Evolutionary conservation across 1,140 invertebrate species (phyloP), one percentile per base, ranked within the genome.

Genomic region (Brachionus rotundiformis): DNA sequence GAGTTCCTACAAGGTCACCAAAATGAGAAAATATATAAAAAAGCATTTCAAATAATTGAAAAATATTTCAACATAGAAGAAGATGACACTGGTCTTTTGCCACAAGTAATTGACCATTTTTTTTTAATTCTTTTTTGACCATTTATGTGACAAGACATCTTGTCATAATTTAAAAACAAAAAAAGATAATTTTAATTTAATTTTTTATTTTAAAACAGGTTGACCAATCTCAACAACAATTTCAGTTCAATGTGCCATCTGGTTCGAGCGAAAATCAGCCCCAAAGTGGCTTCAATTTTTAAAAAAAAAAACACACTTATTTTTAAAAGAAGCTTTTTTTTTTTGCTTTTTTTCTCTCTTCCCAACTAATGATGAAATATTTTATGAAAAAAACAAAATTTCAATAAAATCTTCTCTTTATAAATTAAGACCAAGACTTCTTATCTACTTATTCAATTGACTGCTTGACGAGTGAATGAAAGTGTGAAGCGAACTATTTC

Each of bases 41-140:
- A 96, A 87, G 93, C 94, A 31, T 96, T 95, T 86, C 93, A 95
- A 85, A 95, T 97, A 81, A 96, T 97, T 84, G 94, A 96, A 87
- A 92, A 92, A 86, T 96, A 93, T 88, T 97, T 96, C 87, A 92
- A 93, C 10, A 92, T 92, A 5, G 94, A 95, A 84, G 79, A 81
- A 81, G 79, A 81, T 44, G 79, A 81, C 11, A 63, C 76, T 25
- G 76, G 44, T 29, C 59, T 79, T 54, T 59, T 79, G 76, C 76
- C 76, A 2, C 44, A 54, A 16, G 75, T 59, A 31, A 36, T 59
- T n/a, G n/a, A n/a, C n/a, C n/a, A 59, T 1, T n/a, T 13, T 3
- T 49, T 49, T 49, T 49, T n/a, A 3, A 19, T n/a, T 13, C 13
- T 49, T 49, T 49, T 13, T n/a, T n/a, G n/a, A n/a, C n/a, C n/a